A percentile compares a stretch with the other conserved stretches of the same genome.
Evolutionary conservation across 30 jellyfish, hydroid and myxozoan genomes (phyloP).

Genomic region (Chironex yamaguchii): DNA sequence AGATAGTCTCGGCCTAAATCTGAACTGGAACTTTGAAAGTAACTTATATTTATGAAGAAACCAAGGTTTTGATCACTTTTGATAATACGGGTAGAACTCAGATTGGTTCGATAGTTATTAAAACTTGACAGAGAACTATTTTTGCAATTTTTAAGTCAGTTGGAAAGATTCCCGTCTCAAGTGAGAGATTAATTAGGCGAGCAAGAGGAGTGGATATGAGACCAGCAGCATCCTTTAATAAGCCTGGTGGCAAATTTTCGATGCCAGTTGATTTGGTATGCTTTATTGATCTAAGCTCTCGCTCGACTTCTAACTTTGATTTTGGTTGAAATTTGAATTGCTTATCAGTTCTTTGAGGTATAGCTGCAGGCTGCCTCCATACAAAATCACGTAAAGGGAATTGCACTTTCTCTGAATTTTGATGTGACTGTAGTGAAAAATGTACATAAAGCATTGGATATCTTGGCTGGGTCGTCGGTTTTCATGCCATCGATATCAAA

Average conservation of each 20-base stretch:
- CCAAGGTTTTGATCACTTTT: background rate
- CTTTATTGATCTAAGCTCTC: slow-evolving; percentile 34
- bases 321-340: slow-evolving; percentile 47
- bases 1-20: too few species aligned
- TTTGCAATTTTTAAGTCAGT: background rate
- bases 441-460: slow-evolving; percentile 12
- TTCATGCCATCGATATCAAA: slow-evolving; percentile 8
- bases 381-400: slow-evolving; percentile 42
- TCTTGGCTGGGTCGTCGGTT: slow-evolving; percentile 4
- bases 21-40: background rate
- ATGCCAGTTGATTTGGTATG: slow-evolving; percentile 49
- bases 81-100: slow-evolving; percentile 3
- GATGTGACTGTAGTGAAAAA: slow-evolving; percentile 21
- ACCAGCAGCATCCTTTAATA: slow-evolving; percentile 52
- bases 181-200: slow-evolving; percentile 43
- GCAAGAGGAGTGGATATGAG: slow-evolving; percentile 32
- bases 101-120: slow-evolving; percentile 7
- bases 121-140: slow-evolving; percentile 18
- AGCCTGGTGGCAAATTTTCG: slow-evolving; percentile 65
- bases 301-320: slow-evolving; percentile 14
- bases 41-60: too few species aligned
- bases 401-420: slow-evolving; percentile 39
- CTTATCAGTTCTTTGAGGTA: slow-evolving; percentile 9
- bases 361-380: slow-evolving; percentile 25
- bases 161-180: slow-evolving; percentile 30